Conservation (phyloP, 2,888 invertebrate genomes). For the Atethmia centrago region DNA sequence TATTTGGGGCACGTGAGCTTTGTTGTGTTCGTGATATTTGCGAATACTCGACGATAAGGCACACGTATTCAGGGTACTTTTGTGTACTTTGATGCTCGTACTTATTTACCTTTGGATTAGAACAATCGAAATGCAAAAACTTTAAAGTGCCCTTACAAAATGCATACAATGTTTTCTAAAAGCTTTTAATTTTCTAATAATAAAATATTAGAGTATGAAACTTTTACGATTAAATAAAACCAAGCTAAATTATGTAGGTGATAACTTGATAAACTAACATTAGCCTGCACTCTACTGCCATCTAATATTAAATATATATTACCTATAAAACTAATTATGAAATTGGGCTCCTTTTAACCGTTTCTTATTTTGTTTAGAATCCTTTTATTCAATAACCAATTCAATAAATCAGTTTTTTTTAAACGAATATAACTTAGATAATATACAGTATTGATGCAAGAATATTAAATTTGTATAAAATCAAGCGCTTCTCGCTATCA, state of each 20-base stretch:
- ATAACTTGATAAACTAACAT: slow-evolving; percentile 4
- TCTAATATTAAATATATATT: slow-evolving; percentile 2
- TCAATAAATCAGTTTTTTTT: neutral
- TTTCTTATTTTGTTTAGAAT: neutral
- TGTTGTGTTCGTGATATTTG: slow-evolving; percentile 85
- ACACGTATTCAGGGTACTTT: slow-evolving; percentile 60
- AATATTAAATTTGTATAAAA: no score
- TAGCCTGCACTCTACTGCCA: neutral
- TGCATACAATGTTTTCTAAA: slow-evolving; percentile 14
- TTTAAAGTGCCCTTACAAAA: slow-evolving; percentile 2
- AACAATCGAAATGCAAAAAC: slow-evolving; percentile 25
- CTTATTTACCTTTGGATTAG: slow-evolving; percentile 16
- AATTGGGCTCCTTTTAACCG: neutral
- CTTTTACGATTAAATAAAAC: slow-evolving; percentile 39
- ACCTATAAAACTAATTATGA: neutral
- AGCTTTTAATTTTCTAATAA: slow-evolving; percentile 11
- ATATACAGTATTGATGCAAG: no score
- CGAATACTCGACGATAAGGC: slow-evolving; percentile 79
- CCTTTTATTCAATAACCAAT: slow-evolving; percentile 3
- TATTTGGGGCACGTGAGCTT: slow-evolving; percentile 86
- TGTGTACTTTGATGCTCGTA: slow-evolving; percentile 37
- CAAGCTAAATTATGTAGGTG: slow-evolving; percentile 14
- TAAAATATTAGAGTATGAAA: slow-evolving; percentile 36
- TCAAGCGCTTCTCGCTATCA: no score
- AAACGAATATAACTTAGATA: no score